Evolutionary conservation across 2,797 vertebrate species (phyloP), one percentile per base, ranked within the genome.

Genomic region (Sebastes ruberrimus): DNA sequence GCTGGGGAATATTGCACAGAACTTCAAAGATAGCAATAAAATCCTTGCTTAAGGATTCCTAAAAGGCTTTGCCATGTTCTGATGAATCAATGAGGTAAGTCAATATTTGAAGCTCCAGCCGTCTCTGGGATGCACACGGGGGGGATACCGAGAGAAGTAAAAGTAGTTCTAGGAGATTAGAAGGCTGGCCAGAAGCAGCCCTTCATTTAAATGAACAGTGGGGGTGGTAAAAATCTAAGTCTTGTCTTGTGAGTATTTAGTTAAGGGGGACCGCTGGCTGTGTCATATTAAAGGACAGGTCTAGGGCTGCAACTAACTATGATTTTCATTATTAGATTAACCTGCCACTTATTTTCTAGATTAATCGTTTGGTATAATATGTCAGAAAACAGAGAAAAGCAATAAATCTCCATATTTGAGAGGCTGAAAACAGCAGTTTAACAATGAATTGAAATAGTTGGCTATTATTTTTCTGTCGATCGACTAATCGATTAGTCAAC

Each of bases 51-150:
- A 87, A 87, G 89, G 71, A 91, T 80, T 91, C 84, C 77, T 93
- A 83, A 91, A 92, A 87, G 87, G 82, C 82, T 78, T 78, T 74
- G 35, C 80, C 76, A 74, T 80, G 76, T 91, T 73, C 74, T 79
- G 90, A 90, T 91, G 71, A 88, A 91, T 90, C 86, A 89, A 76
- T 89, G 85, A 86, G 69, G 71, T 70, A 64, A 87, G 87, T 92
- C 87, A 87, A 91, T 93, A 92, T 86, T 90, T 89, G 80, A 86
- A 88, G 79, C 67, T 84, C 71, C 69, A 62, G 64, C 70, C 72
- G 23, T 84, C 71, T 80, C 59, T 79, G 57, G 32, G 53, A 77
- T 59, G 46, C 71, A 67, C 79, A 71, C 73, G 10, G 16, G 42
- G 42, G 33, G 63, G 22, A 78, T 78, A 71, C 16, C 71, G 38